Percentiles rank a stretch among this genome's conserved stretches.
These are phyloP conservation scores for Protobothrops flavoviridis DNA, from an alignment of 2,113 vertebrate genomes.

Conservation along the genomic window DNA sequence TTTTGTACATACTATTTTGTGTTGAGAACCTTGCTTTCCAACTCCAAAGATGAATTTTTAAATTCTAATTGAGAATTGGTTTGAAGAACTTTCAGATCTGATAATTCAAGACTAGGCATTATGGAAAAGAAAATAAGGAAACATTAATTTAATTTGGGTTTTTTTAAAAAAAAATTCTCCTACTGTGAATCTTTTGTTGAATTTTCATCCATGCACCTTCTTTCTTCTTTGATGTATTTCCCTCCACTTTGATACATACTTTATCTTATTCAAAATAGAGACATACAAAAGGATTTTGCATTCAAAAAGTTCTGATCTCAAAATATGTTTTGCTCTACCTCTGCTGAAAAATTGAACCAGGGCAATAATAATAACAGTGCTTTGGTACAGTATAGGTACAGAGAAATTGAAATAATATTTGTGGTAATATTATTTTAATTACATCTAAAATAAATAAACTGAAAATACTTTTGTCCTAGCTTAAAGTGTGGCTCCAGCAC, in stretches of 20 bases:
- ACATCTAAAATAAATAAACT: neutral
- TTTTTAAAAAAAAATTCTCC: neutral
- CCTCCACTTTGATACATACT: neutral
- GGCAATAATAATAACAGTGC: neutral
- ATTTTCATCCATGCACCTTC: neutral
- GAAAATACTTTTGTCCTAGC: neutral
- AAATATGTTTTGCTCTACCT: neutral
- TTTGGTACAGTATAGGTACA: neutral
- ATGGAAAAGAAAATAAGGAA: neutral
- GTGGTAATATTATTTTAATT: neutral
- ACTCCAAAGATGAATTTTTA: neutral
- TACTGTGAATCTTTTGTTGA: neutral
- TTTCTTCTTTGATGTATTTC: neutral
- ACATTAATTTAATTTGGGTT: neutral
- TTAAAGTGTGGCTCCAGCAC: neutral
- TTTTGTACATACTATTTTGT: neutral
- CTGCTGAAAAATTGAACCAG: neutral
- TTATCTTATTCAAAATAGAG: neutral
- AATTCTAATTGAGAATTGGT: neutral
- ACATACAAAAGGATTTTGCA: neutral
- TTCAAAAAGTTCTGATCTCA: neutral
- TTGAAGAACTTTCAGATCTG: slow-evolving; percentile 1
- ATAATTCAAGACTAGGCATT: neutral
- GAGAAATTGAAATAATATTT: neutral
- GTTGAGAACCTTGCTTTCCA: neutral